A percentile compares a stretch with the other conserved stretches of the same genome.
Conservation (phyloP, 2,797 vertebrate species). For the Helicolenus hilgendorfi region DNA sequence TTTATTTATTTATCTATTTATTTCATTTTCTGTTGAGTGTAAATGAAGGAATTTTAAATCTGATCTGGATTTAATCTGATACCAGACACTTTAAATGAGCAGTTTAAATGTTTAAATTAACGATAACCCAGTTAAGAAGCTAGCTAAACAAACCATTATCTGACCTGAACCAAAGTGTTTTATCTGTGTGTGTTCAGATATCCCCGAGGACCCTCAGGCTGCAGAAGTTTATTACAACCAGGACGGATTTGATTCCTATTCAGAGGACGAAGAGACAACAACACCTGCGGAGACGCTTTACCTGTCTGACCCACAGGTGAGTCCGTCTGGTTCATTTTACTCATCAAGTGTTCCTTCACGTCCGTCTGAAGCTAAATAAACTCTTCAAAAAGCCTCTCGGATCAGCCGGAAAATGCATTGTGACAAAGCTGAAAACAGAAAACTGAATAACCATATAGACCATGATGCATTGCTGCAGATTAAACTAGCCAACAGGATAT, state of each 20-base stretch:
- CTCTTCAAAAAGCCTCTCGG: not conserved
- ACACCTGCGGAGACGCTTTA: conserved; percentile 46
- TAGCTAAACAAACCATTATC: not conserved
- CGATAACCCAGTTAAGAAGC: not conserved
- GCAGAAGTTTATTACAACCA: conserved; percentile 92
- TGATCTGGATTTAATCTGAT: not conserved
- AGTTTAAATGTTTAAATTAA: not conserved
- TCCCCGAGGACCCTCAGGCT: conserved; percentile 91
- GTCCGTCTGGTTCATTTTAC: not conserved
- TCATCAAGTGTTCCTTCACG: too few species aligned
- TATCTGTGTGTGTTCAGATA: conserved; percentile 79
- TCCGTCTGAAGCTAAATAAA: not conserved
- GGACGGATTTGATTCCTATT: conserved; percentile 93
- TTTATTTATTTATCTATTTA: too few species aligned
- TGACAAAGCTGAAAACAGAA: too few species aligned
- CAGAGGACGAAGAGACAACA: conserved; percentile 86
- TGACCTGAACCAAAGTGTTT: not conserved
- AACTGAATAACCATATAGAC: too few species aligned
- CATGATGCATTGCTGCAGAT: not conserved
- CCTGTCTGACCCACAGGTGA: conserved; percentile 88
- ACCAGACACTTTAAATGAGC: not conserved
- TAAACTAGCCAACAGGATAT: not conserved
- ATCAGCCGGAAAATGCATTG: not conserved
- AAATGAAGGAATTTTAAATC: not conserved
- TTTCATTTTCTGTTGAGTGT: too few species aligned